Conservation (phyloP, 2,797 vertebrate species). For the Eutrigla gurnardus region DNA sequence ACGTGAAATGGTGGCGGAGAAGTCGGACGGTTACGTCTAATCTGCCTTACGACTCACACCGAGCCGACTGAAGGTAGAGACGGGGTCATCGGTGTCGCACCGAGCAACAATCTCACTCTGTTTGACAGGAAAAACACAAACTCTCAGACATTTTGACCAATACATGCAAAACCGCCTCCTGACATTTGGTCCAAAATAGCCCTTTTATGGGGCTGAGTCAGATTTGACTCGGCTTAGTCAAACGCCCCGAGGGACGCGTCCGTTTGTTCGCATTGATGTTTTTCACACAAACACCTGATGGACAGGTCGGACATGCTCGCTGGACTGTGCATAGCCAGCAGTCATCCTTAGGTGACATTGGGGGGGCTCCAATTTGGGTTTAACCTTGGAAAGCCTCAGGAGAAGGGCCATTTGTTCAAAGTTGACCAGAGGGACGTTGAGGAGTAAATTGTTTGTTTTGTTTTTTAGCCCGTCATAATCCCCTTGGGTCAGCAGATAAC, state of each 20-base stretch:
- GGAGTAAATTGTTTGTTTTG: conserved; percentile 61
- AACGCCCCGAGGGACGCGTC: conserved; percentile 60
- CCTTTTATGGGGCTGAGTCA: conserved; percentile 68
- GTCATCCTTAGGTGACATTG: conserved; percentile 44
- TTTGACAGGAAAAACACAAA: conserved; percentile 56
- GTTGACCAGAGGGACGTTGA: conserved; percentile 42
- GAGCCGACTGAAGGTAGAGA: conserved; percentile 31
- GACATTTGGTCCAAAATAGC: conserved; percentile 75
- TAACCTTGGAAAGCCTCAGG: conserved; percentile 64
- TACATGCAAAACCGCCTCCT: conserved; percentile 45
- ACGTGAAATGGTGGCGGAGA: conserved; percentile 25
- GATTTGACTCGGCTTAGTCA: conserved; percentile 70
- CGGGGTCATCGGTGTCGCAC: conserved; percentile 51
- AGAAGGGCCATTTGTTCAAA: conserved; percentile 57
- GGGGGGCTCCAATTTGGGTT: conserved; percentile 47
- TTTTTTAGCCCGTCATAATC: conserved; percentile 36
- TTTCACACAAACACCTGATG: conserved; percentile 72
- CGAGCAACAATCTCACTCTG: conserved; percentile 45
- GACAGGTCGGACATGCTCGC: conserved; percentile 72
- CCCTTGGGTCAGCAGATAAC: conserved; percentile 54
- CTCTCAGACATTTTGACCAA: conserved; percentile 59
- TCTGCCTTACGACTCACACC: conserved; percentile 13
- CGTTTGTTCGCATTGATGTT: conserved; percentile 72
- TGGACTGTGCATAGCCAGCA: conserved; percentile 59
- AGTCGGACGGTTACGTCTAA: conserved; percentile 8